Evolutionary conservation across 2,888 invertebrate species (phyloP), one percentile per base, ranked within the genome.

Genomic region (Drosophila colorata): DNA sequence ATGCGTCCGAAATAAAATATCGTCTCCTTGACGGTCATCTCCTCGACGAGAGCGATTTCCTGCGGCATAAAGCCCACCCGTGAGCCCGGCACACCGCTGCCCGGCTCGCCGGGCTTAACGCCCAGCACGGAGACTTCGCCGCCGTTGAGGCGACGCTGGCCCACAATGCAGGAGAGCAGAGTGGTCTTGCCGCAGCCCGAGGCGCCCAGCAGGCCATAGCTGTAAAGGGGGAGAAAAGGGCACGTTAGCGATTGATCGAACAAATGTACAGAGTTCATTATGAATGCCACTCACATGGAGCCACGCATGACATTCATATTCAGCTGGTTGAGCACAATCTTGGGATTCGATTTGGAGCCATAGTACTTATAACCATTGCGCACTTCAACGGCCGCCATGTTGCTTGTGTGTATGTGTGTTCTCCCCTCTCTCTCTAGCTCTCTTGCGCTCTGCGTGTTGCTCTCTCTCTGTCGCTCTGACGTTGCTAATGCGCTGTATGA

Each of bases 111-210:
- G 0, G 97, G 97, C 52, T 92, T 93, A 4, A 95, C 94, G 0
- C 97, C 97, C 35, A 97, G 93, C 0, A 97, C 96, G 91, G 94
- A 94, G 8, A 97, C 93, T 14, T 95, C 94, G 0, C 98, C 98
- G 16, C 94, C 93, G 90, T 97, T 95, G 41, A 97, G 93, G 53
- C 94, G 93, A 68, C 95, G 93, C 74, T 96, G 93, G 0, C 98
- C 98, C 6, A 98, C 96, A 74, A 97, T 95, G 92, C 97, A 96
- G 52, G 96, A 95, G 8, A 98, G 93, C 4, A 98, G 92, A 0
- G 98, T 98, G 0, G 98, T 98, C 91, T 98, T 98, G 4, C 97
- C 97, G 89, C 98, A 98, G 6, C 98, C 98, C 79, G 97, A 97
- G 0, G 98, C 96, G 1, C 98, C 98, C 18, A 98, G 93, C 7